A percentile compares a stretch with the other conserved stretches of the same genome.
Evolutionary conservation across 2,888 invertebrate species (phyloP).

Genomic region (Pherbina coryleti): DNA sequence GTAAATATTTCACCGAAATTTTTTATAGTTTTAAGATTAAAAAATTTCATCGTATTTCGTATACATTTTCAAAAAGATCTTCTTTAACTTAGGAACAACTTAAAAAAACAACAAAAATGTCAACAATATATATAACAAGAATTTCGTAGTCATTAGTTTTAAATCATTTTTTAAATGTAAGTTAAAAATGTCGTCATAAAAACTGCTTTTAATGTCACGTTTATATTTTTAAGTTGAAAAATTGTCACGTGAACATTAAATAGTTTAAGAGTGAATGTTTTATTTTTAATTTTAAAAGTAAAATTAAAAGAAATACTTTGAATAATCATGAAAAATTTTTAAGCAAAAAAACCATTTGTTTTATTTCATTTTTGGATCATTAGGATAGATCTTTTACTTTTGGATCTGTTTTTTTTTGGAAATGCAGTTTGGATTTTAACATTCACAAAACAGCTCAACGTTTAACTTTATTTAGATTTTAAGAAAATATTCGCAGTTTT

Average conservation of each 20-base stretch:
- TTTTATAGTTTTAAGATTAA: neutral
- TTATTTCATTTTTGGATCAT: conserved; percentile 3
- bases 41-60: neutral
- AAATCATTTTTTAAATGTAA: conserved; percentile 7
- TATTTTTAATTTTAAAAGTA: neutral
- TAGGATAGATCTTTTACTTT: too few species aligned
- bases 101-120: neutral
- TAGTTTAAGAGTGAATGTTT: neutral
- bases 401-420: too few species aligned
- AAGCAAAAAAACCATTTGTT: conserved; percentile 20
- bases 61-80: neutral
- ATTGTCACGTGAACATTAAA: neutral
- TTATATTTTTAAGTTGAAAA: neutral
- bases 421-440: too few species aligned
- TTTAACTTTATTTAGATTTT: too few species aligned
- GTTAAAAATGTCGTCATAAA: neutral
- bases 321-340: conserved; percentile 26
- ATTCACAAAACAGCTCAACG: too few species aligned
- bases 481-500: too few species aligned
- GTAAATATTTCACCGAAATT: conserved; percentile 49
- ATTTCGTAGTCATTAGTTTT: conserved; percentile 31
- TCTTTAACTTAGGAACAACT: neutral
- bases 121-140: neutral
- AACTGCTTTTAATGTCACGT: neutral
- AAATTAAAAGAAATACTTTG: neutral